A percentile compares a stretch with the other conserved stretches of the same genome.
These are phyloP conservation scores for Arrhopalites spinosus DNA, from an alignment of 2,888 invertebrate species.

Conservation along the genomic window DNA sequence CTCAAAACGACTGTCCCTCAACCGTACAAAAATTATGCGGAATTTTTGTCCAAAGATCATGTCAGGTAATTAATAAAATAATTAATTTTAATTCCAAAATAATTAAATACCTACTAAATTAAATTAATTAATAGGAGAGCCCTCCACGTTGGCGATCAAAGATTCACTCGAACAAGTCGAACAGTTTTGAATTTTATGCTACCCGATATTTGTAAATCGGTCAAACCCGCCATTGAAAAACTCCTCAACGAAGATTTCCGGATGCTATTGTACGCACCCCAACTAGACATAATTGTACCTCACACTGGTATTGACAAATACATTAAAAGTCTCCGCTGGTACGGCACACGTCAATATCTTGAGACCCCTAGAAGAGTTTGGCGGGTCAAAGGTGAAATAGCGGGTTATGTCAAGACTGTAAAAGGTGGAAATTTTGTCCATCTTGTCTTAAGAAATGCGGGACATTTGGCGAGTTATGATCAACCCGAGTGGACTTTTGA, in stretches of 20 bases:
- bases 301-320: slow-evolving; percentile 83
- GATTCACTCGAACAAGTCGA: slow-evolving; percentile 46
- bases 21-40: slow-evolving; percentile 46
- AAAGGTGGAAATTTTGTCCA: slow-evolving; percentile 75
- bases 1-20: slow-evolving; percentile 43
- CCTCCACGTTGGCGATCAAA: slow-evolving; percentile 13
- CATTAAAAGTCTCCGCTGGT: slow-evolving; percentile 72
- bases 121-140: not conserved
- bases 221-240: slow-evolving; percentile 67
- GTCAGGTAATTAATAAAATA: slow-evolving; percentile 34
- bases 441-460: slow-evolving; percentile 75
- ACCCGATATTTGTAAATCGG: slow-evolving; percentile 79
- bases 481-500: slow-evolving; percentile 73
- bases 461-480: slow-evolving; percentile 81
- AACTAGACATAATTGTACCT: slow-evolving; percentile 87
- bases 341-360: slow-evolving; percentile 69
- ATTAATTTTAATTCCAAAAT: too few species aligned
- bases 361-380: slow-evolving; percentile 70
- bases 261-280: slow-evolving; percentile 85
- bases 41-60: slow-evolving; percentile 40
- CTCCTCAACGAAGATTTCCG: slow-evolving; percentile 66
- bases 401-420: slow-evolving; percentile 75
- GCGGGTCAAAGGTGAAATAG: slow-evolving; percentile 68
- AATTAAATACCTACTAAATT: too few species aligned
- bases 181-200: slow-evolving; percentile 64